Evolutionary conservation across 2,888 invertebrate species (phyloP), one percentile per base, ranked within the genome.

Genomic region (Oithona nana): DNA sequence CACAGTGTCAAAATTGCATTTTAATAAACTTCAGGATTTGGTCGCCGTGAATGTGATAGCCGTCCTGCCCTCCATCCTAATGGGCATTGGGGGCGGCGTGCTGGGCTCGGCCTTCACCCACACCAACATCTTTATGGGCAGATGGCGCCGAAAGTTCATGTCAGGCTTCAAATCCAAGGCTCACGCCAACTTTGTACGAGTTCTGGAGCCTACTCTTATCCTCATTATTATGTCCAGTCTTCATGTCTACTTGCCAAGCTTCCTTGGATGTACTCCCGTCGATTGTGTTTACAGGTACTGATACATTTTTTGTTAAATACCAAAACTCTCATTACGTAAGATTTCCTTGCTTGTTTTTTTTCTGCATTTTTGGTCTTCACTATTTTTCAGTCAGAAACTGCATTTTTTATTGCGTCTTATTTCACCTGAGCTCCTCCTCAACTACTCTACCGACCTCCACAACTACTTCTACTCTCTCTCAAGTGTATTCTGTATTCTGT

Each of bases 81-180:
- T 62, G 54, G 75, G 75, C 1, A 64, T 71, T 0, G 64, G 73
- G n/a, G 75, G 75, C 3, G 75, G 75, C 3, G 56, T 73, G 1
- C 64, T 72, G 3, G 75, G 74, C 22, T 71, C 74, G 13, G 66
- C 71, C 16, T 75, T 75, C 64, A 74, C 73, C 11, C 72, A 75
- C 63, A 64, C 72, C 28, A 72, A 73, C 65, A 68, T 75, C 13
- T 75, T 75, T 66, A 69, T 73, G 54, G 69, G 72, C 1, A 68
- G 73, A 54, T 64, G 66, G 13, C 65, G 75, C 29, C 70, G 73
- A 61, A 69, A 68, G 28, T 39, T 73, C 1, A 65, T 75, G 31
- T 66, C 71, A n/a, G 67, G 67, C 22, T 68, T 74, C 2, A 65
- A 66, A 57, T 66, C 65, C 39, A 66, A 66, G 3, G 66, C 68